Conservation (phyloP, 2,113 vertebrate species). For the Etia nguti region DNA sequence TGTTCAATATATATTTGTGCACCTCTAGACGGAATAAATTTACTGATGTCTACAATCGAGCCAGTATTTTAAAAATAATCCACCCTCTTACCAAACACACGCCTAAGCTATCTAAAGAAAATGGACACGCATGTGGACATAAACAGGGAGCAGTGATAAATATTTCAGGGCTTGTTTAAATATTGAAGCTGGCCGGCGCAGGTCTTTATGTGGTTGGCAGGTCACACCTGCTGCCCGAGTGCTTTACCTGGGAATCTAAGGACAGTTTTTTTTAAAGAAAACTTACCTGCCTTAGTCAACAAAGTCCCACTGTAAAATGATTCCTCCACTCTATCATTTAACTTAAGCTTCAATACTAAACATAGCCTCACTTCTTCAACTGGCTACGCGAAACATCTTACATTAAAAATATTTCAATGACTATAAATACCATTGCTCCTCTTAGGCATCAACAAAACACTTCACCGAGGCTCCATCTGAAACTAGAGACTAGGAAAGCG, state of each 20-base stretch:
- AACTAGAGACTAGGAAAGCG: neutral
- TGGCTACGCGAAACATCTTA: neutral
- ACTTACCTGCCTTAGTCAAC: neutral
- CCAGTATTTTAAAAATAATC: neutral
- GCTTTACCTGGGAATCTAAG: neutral
- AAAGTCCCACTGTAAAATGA: neutral
- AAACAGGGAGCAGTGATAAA: conserved; percentile 50
- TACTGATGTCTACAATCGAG: neutral
- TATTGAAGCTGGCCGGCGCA: conserved; percentile 47
- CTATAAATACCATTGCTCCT: neutral
- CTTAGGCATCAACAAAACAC: neutral
- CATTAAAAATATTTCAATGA: neutral
- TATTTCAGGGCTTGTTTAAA: conserved; percentile 72
- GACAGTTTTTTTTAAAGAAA: neutral
- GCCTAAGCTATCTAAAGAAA: neutral
- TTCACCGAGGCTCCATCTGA: neutral
- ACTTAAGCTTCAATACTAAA: neutral
- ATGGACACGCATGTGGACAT: neutral
- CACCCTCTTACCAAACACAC: neutral
- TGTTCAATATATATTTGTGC: neutral
- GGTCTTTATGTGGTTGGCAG: neutral
- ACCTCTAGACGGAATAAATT: neutral
- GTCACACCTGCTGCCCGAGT: conserved; percentile 35
- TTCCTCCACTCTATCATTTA: neutral
- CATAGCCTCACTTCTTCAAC: neutral